Percentiles rank a stretch among this genome's conserved stretches.
phyloP scores from a whole-genome alignment of 1,140 invertebrate species.

The Neodiprion lecontei region DNA sequence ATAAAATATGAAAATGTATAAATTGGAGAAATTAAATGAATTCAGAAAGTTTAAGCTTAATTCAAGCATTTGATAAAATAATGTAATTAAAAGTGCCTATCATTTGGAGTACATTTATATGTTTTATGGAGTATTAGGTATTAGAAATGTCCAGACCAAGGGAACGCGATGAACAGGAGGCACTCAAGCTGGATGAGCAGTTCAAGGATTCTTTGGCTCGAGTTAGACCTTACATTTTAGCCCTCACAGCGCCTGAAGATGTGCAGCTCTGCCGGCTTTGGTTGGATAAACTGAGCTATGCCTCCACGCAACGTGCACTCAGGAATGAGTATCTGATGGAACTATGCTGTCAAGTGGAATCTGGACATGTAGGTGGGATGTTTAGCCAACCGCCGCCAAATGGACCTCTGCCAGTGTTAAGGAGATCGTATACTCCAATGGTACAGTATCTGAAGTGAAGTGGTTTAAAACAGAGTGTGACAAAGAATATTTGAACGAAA shows the following conservation, averaged over 20 bases:
- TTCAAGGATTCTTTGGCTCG: conserved; percentile 48
- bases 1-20: no score
- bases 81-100: not conserved
- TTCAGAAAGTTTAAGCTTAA: no score
- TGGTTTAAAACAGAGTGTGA: not conserved
- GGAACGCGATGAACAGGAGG: conserved; percentile 38
- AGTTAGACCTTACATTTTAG: conserved; percentile 46
- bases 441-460: conserved; percentile 21
- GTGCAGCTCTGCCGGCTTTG: conserved; percentile 48
- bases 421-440: conserved; percentile 26
- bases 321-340: conserved; percentile 55
- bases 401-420: conserved; percentile 31
- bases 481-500: not conserved
- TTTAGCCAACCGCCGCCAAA: conserved; percentile 48
- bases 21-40: no score
- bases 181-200: conserved; percentile 46
- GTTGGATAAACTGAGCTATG: conserved; percentile 51
- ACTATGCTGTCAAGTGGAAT: conserved; percentile 47
- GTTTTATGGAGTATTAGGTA: not conserved
- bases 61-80: not conserved
- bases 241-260: conserved; percentile 38
- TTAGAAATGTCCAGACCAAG: conserved; percentile 31
- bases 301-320: conserved; percentile 40
- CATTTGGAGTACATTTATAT: no score
- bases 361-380: conserved; percentile 41